Conservation (phyloP, 2,113 vertebrate genomes). For the Microcebus murinus region DNA sequence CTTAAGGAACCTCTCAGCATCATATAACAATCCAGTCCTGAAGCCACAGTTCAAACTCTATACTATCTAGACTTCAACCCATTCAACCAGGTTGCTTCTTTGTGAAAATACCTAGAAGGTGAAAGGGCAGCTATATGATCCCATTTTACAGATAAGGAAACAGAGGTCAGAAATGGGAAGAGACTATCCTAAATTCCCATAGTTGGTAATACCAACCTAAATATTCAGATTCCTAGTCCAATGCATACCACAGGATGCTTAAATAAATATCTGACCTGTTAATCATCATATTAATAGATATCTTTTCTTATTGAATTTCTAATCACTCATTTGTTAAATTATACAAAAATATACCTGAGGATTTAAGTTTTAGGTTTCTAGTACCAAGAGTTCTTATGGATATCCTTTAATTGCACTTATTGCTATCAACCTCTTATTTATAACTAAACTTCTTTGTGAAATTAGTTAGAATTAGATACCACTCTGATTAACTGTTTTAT, state of each 20-base stretch:
- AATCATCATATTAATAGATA: background rate
- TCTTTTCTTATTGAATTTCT: slow-evolving; percentile 1
- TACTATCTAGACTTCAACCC: background rate
- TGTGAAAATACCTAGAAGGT: background rate
- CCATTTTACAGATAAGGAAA: slow-evolving; percentile 42
- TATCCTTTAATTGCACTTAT: background rate
- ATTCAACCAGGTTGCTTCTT: background rate
- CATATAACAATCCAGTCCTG: background rate
- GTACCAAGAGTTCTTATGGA: background rate
- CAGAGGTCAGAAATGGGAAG: background rate
- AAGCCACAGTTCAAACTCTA: slow-evolving; percentile 2
- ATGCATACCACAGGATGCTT: background rate
- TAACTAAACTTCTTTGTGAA: slow-evolving; percentile 28
- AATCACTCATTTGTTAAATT: slow-evolving; percentile 18
- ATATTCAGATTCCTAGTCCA: background rate
- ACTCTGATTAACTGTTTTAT: slow-evolving; percentile 21
- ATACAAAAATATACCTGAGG: background rate
- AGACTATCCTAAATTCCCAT: background rate
- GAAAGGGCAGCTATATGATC: background rate
- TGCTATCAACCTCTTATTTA: background rate
- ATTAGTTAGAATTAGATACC: slow-evolving; percentile 30
- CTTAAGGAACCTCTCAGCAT: background rate
- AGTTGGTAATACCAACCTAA: background rate
- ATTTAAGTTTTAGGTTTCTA: background rate
- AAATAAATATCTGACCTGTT: slow-evolving; percentile 7